These are phyloP conservation scores for Akabosia matsudoensis DNA, from an alignment of 1,140 invertebrate genomes.

Conservation along the genomic window DNA sequence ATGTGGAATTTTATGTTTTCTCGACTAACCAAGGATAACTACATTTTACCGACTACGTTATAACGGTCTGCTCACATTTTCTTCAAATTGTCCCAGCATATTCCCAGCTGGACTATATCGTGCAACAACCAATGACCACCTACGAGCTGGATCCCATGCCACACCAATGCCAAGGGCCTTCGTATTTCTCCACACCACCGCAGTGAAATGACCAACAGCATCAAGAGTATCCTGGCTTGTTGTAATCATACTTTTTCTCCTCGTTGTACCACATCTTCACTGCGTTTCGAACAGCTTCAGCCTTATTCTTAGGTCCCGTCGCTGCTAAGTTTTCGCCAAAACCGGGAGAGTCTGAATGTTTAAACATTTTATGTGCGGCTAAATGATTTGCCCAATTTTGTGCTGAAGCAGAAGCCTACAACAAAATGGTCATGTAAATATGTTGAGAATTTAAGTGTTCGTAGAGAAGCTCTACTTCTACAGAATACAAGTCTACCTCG, in stretches of 20 bases:
- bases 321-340: not conserved
- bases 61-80: not conserved
- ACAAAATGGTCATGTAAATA: not conserved
- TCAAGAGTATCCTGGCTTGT: conserved; percentile 7
- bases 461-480: too few relatives aligned
- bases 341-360: not conserved
- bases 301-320: not conserved
- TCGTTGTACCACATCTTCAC: not conserved
- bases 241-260: conserved; percentile 28
- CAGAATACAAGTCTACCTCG: not conserved
- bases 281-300: not conserved
- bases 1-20: too few relatives aligned
- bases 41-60: not conserved
- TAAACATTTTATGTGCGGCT: not conserved
- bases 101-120: not conserved
- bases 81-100: not conserved
- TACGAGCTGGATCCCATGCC: not conserved
- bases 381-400: not conserved
- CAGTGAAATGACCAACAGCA: conserved; percentile 74
- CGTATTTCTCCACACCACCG: conserved; percentile 80
- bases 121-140: not conserved
- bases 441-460: not conserved
- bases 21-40: not conserved
- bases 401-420: not conserved
- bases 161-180: conserved; percentile 72